Percentiles rank a stretch among this genome's conserved stretches.
These are phyloP conservation scores for Anableps anableps DNA, from an alignment of 2,797 vertebrate genomes.

Conservation along the genomic window DNA sequence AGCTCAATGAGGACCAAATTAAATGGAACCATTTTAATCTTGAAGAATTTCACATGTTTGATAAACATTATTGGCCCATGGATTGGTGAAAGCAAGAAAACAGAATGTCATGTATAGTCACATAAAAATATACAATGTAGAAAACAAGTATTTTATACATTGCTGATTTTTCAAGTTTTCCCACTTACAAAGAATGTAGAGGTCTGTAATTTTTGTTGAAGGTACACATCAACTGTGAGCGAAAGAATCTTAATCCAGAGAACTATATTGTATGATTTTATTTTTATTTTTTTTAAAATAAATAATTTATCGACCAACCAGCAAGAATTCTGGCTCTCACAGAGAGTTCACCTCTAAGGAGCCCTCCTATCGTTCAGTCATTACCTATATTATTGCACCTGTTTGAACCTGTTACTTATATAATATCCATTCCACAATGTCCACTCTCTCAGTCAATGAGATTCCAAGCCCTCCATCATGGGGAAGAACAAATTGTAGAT, in stretches of 20 bases:
- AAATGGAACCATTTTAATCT: conserved; percentile 7
- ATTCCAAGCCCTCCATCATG: too few relatives aligned
- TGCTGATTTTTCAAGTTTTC: background rate
- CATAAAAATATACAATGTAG: background rate
- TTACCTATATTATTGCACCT: too few relatives aligned
- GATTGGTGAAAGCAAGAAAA: background rate
- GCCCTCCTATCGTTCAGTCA: too few relatives aligned
- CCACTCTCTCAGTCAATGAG: too few relatives aligned
- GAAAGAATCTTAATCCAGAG: background rate
- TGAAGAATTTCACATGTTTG: background rate
- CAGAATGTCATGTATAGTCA: background rate
- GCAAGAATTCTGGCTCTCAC: background rate
- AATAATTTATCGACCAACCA: background rate
- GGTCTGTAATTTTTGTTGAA: background rate
- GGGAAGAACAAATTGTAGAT: too few relatives aligned
- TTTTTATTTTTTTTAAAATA: too few relatives aligned
- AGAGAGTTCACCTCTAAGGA: background rate
- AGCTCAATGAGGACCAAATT: conserved; percentile 9
- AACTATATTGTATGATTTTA: background rate
- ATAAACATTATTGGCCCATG: background rate
- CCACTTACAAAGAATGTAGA: background rate
- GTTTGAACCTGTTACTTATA: too few relatives aligned
- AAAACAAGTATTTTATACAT: background rate
- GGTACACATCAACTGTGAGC: background rate
- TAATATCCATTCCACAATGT: too few relatives aligned